Conservation (phyloP, 2,888 invertebrate species). For the Selenia dentaria region DNA sequence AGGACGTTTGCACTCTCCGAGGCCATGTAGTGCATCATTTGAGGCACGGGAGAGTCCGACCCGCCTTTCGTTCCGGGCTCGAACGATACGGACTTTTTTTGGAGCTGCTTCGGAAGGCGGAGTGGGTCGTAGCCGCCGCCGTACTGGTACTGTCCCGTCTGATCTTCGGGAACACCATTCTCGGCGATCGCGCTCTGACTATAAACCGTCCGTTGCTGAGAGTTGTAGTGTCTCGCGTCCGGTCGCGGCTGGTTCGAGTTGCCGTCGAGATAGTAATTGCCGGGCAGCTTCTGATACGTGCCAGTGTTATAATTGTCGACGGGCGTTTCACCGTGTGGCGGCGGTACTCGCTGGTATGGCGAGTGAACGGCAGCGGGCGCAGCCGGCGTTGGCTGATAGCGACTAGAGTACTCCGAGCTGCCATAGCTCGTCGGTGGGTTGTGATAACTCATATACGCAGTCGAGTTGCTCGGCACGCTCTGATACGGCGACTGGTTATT, state of each 20-base stretch:
- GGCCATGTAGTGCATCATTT: slow-evolving; percentile 39
- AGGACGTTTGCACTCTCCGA: slow-evolving; percentile 54
- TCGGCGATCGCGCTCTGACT: slow-evolving; percentile 63
- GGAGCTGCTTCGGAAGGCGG: slow-evolving; percentile 86
- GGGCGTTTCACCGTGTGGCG: slow-evolving; percentile 79
- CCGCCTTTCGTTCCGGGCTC: slow-evolving; percentile 90
- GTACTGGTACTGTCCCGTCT: slow-evolving; percentile 59
- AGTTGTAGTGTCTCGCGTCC: slow-evolving; percentile 64
- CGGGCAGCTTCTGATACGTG: slow-evolving; percentile 70
- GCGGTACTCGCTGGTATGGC: slow-evolving; percentile 86
- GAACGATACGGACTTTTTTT: slow-evolving; percentile 89
- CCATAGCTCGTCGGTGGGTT: slow-evolving; percentile 80
- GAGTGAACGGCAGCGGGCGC: slow-evolving; percentile 82
- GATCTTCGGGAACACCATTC: slow-evolving; percentile 49
- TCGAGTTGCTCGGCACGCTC: slow-evolving; percentile 75
- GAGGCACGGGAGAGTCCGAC: slow-evolving; percentile 75
- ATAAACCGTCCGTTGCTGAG: slow-evolving; percentile 68
- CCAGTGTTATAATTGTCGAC: slow-evolving; percentile 60
- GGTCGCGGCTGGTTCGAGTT: slow-evolving; percentile 53
- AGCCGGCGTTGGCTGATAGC: slow-evolving; percentile 69
- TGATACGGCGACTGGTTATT: slow-evolving; percentile 68
- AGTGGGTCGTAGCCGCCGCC: slow-evolving; percentile 82
- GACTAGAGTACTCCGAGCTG: slow-evolving; percentile 79
- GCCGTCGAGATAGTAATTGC: slow-evolving; percentile 65
- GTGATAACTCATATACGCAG: slow-evolving; percentile 76